phyloP scores from a whole-genome alignment of 1,140 invertebrate species.

The Limonius californicus region DNA sequence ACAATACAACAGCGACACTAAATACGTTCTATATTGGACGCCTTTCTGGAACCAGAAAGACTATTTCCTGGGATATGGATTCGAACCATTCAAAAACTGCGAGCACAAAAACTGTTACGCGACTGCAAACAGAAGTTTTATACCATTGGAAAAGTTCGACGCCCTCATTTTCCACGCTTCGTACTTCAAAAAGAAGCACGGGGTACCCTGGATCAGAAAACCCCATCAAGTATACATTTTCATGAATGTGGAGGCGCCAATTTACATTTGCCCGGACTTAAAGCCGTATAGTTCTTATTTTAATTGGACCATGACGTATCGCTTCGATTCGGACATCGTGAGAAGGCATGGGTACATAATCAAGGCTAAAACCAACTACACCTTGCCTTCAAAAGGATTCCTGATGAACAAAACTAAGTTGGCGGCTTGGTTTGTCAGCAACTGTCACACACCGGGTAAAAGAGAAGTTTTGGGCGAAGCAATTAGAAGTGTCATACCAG shows the following conservation, averaged over 20 bases:
- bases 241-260: constrained; percentile 3
- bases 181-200: neutral
- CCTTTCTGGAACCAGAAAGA: neutral
- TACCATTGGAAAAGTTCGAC: neutral
- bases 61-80: neutral
- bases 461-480: neutral
- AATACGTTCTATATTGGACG: constrained; percentile 1
- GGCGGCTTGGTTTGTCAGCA: neutral
- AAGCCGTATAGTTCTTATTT: neutral
- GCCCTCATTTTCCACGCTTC: neutral
- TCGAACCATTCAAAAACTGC: constrained; percentile 4
- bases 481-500: neutral
- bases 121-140: neutral
- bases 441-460: neutral
- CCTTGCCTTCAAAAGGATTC: neutral
- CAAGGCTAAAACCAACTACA: neutral
- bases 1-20: neutral
- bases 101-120: constrained; percentile 6
- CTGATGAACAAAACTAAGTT: neutral
- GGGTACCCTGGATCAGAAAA: neutral
- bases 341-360: neutral
- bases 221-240: constrained; percentile 4
- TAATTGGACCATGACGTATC: constrained; percentile 11
- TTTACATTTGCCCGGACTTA: neutral
- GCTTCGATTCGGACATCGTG: constrained; percentile 2